Conservation (phyloP, 2,113 vertebrate genomes). For the Muntiacus reevesi region DNA sequence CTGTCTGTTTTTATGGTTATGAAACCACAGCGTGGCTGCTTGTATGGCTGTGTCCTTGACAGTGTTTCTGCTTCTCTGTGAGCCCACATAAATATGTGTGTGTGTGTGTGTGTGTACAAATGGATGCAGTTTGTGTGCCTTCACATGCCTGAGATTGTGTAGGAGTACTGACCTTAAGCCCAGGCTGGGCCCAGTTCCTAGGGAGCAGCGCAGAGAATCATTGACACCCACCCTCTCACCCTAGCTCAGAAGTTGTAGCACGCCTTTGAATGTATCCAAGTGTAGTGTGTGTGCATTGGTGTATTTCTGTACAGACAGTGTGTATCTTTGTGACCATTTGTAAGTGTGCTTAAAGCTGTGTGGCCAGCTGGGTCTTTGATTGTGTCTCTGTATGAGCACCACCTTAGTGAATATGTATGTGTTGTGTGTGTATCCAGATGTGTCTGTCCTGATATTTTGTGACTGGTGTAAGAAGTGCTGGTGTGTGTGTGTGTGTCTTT, state of each 20-base stretch:
- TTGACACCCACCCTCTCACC: background rate
- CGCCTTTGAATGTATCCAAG: too few species aligned
- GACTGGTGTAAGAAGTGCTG: background rate
- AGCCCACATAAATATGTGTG: background rate
- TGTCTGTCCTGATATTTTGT: background rate
- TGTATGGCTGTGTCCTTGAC: background rate
- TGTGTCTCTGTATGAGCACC: background rate
- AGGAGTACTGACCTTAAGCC: background rate
- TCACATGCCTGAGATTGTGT: background rate
- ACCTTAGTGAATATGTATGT: too few species aligned
- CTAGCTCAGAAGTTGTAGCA: background rate
- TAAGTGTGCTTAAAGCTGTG: background rate
- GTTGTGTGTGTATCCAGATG: background rate
- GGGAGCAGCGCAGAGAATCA: background rate
- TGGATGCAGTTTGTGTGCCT: background rate
- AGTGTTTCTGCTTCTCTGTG: background rate
- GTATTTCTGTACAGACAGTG: background rate
- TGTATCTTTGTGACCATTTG: background rate
- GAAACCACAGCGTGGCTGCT: background rate
- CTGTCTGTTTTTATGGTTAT: background rate
- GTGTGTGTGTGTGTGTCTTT: background rate
- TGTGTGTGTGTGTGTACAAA: background rate
- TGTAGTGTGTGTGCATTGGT: background rate
- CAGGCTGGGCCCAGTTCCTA: background rate
- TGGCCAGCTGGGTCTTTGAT: background rate